Evolutionary conservation across 2,113 vertebrate genomes (phyloP).

Genomic region (Myxocyprinus asiaticus): DNA sequence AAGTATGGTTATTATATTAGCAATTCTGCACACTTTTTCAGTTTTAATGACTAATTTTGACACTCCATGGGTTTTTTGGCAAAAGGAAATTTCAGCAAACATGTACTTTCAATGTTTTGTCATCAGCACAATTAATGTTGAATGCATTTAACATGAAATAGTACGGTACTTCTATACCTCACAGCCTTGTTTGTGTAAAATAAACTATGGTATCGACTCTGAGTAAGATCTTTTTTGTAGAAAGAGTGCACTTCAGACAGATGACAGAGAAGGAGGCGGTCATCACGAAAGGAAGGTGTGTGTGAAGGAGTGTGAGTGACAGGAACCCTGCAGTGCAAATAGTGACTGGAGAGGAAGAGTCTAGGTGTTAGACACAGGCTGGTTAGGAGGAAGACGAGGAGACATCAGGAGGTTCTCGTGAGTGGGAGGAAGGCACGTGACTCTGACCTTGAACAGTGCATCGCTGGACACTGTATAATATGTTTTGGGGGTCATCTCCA

Average conservation of each 20-base stretch:
- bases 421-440: slow-evolving; percentile 69
- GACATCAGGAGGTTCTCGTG: slow-evolving; percentile 45
- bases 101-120: too few relatives aligned
- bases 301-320: neutral
- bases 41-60: too few relatives aligned
- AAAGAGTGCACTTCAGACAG: slow-evolving; percentile 3
- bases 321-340: slow-evolving; percentile 43
- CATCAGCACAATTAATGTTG: too few relatives aligned
- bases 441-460: slow-evolving; percentile 83
- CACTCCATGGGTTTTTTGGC: too few relatives aligned
- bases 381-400: slow-evolving; percentile 52
- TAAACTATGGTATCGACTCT: neutral
- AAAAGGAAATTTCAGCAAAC: too few relatives aligned
- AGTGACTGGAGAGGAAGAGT: slow-evolving; percentile 48
- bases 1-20: too few relatives aligned
- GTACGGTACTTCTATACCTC: neutral
- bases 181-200: neutral
- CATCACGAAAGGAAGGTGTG: slow-evolving; percentile 51
- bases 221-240: neutral
- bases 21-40: too few relatives aligned
- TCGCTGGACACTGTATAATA: slow-evolving; percentile 82
- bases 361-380: slow-evolving; percentile 63
- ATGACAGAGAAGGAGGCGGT: slow-evolving; percentile 51
- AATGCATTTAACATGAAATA: too few relatives aligned
- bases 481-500: slow-evolving; percentile 83